Base-by-base conservation (phyloP, 2,888 invertebrate genomes). In the Chloromyia formosa region DNA sequence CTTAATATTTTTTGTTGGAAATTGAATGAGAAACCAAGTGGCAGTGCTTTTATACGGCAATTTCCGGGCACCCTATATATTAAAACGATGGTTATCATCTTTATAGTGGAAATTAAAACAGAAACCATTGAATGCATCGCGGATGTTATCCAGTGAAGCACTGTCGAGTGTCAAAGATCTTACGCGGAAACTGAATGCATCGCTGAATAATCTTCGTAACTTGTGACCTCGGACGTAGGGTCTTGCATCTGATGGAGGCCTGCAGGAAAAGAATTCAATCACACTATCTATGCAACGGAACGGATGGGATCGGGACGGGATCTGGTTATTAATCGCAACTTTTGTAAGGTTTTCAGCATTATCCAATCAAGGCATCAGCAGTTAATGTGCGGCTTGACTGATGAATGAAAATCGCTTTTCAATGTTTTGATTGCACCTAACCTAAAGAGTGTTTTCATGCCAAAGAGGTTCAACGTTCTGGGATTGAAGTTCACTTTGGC, bases 341-440 rank as follows among this genome's bases (percentile, higher is more conserved):
- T 56, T 71, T 71, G 40, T 35, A 40, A 71, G 56, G 18, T 40
- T 58, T 71, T 18, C 58, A 71, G 71, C 42, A 27, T 45, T 66
- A 71, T 56, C 71, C 71, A 56, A 71, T 71, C 58, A 56, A 71
- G 42, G 56, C 58, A 58, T 58, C 71, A 56, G 58, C 40, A 16
- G 20, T 35, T 66, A 49, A 66, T n/a, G 66, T 66, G 66, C 40
- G 71, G 56, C 42, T 69, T 56, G 56, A 40, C 71, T 71, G 71
- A 71, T 71, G 71, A 71, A 71, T 71, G 71, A 71, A 58, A 71
- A 71, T 71, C 71, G 71, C 71, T 71, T 71, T 71, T 71, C 71
- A 71, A 71, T 71, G 56, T 71, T 54, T 12, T 71, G 71, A 71
- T 71, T 71, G 56, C 56, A 58, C 10, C 27, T 35, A 35, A 35